These are phyloP conservation scores for Tiliacea citrago DNA, from an alignment of 2,888 invertebrate genomes.

Conservation along the genomic window DNA sequence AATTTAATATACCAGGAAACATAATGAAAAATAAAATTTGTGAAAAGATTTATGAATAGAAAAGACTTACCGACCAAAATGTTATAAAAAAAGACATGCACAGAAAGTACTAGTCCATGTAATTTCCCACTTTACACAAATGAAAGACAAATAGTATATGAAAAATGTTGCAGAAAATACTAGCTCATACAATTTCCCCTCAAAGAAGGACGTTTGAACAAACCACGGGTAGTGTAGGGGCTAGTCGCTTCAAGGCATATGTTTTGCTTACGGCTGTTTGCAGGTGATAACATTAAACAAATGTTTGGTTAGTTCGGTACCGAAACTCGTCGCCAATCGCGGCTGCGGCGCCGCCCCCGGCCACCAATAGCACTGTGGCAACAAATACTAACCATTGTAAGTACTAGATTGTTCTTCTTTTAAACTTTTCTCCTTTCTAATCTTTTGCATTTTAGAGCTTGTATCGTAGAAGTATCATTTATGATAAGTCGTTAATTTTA, in stretches of 20 bases:
- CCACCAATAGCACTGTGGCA: constrained; percentile 77
- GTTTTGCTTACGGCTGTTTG: constrained; percentile 86
- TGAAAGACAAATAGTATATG: neutral
- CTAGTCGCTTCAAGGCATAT: constrained; percentile 85
- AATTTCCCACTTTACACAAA: neutral
- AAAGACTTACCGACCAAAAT: neutral
- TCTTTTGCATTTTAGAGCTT: constrained; percentile 63
- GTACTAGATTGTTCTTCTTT: constrained; percentile 68
- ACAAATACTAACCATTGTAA: constrained; percentile 82
- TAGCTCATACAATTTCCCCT: constrained; percentile 17
- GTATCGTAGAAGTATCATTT: constrained; percentile 40
- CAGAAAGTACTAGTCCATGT: neutral
- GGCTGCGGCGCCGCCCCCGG: constrained; percentile 43
- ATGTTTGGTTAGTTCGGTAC: constrained; percentile 90
- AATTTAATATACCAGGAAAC: neutral
- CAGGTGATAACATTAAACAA: constrained; percentile 90
- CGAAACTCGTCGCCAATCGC: constrained; percentile 76
- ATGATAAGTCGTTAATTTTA: constrained; percentile 34
- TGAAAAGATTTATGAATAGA: neutral
- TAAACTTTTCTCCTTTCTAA: constrained; percentile 43
- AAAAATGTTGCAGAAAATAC: neutral
- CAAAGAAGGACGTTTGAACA: constrained; percentile 41
- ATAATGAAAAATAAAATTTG: neutral
- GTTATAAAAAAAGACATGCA: neutral
- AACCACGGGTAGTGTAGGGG: constrained; percentile 71